Evolutionary conservation across 1,140 invertebrate species (phyloP).

Genomic region (Chionoecetes opilio): DNA sequence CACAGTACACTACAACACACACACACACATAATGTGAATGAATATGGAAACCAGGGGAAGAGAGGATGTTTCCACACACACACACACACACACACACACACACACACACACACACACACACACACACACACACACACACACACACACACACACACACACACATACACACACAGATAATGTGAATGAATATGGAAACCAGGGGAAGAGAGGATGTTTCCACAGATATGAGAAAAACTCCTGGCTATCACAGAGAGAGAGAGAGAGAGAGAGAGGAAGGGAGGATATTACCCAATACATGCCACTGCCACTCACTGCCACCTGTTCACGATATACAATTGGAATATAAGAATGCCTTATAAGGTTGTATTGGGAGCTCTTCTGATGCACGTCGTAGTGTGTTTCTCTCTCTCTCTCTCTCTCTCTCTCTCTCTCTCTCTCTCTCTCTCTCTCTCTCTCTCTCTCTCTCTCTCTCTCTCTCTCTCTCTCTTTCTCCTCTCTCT

Average conservation of each 20-base stretch:
- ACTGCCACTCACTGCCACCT: too few relatives aligned
- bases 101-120: too few relatives aligned
- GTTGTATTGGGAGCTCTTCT: too few relatives aligned
- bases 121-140: too few relatives aligned
- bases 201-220: background rate
- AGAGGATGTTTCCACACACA: background rate
- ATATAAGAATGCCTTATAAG: too few relatives aligned
- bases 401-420: background rate
- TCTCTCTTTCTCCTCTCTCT: conserved; percentile 3
- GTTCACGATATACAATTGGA: too few relatives aligned
- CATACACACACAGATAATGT: too few relatives aligned
- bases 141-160: too few relatives aligned
- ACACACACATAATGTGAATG: too few relatives aligned
- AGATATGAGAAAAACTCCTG: background rate
- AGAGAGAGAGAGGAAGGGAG: conserved; percentile 36
- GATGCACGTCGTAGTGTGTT: background rate
- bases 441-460: conserved; percentile 23
- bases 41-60: background rate
- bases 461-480: conserved; percentile 23
- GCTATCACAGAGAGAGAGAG: background rate
- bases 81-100: too few relatives aligned
- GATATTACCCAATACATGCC: background rate
- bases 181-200: background rate
- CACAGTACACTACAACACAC: too few relatives aligned
- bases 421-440: background rate